phyloP scores from a whole-genome alignment of 2,797 vertebrate species.

The Aselliscus stoliczkanus region DNA sequence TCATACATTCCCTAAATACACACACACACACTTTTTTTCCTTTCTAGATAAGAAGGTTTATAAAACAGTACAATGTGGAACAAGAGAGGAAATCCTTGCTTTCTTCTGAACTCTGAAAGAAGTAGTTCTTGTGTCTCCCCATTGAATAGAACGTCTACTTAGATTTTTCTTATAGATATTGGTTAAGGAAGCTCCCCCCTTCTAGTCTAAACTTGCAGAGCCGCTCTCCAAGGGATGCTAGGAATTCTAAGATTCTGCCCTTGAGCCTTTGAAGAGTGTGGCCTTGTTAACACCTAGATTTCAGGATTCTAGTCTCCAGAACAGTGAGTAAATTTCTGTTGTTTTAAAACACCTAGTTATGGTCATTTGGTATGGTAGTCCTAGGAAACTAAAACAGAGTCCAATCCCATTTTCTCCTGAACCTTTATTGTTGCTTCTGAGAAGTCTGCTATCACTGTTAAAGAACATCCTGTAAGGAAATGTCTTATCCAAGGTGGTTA shows the following conservation, averaged over 20 bases:
- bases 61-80: neutral
- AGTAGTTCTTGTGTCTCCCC: neutral
- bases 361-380: neutral
- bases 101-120: neutral
- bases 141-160: neutral
- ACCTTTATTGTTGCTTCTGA: neutral
- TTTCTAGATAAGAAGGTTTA: neutral
- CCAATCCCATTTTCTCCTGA: neutral
- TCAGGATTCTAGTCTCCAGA: neutral
- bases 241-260: neutral
- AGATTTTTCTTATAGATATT: neutral
- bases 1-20: too few relatives aligned
- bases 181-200: neutral
- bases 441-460: neutral
- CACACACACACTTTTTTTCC: neutral
- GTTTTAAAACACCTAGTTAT: neutral
- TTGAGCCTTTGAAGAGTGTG: neutral
- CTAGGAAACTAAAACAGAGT: neutral
- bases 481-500: neutral
- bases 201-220: neutral
- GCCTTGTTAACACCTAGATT: neutral
- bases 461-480: neutral
- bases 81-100: neutral
- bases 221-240: neutral
- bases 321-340: neutral